A percentile compares a stretch with the other conserved stretches of the same genome.
phyloP scores from a whole-genome alignment of 2,113 vertebrate species.

The Echinops telfairi region DNA sequence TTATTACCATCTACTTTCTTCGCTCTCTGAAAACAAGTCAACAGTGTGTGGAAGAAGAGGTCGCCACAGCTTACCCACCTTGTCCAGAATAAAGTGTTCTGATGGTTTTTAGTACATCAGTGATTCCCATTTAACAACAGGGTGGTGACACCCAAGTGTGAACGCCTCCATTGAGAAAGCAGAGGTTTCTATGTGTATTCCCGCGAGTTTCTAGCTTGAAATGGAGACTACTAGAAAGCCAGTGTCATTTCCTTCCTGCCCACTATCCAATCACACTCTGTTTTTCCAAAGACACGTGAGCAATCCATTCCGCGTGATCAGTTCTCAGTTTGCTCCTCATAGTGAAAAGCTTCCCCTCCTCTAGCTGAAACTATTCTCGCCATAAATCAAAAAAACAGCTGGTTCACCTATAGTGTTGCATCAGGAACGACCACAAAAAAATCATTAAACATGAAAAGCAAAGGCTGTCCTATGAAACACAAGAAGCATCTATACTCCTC shows the following conservation, averaged over 20 bases:
- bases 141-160: not conserved
- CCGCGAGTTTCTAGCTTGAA: not conserved
- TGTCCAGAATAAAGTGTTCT: not conserved
- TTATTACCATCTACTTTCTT: not conserved
- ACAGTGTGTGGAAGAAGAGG: too few species aligned
- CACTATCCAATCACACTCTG: not conserved
- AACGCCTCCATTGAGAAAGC: not conserved
- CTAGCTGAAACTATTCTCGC: slow-evolving; percentile 21
- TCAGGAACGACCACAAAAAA: not conserved
- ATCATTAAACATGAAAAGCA: not conserved
- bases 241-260: slow-evolving; percentile 6
- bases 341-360: not conserved
- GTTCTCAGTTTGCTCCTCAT: slow-evolving; percentile 23
- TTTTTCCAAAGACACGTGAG: slow-evolving; percentile 14
- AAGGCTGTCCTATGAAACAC: not conserved
- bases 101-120: not conserved
- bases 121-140: not conserved
- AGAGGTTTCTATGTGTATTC: not conserved
- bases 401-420: slow-evolving; percentile 31
- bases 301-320: not conserved
- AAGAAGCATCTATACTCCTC: not conserved
- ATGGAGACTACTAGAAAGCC: not conserved
- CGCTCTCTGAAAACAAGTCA: not conserved
- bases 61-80: not conserved
- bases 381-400: slow-evolving; percentile 53